Evolutionary conservation across 2,888 invertebrate genomes (phyloP).

Genomic region (Empis livida): DNA sequence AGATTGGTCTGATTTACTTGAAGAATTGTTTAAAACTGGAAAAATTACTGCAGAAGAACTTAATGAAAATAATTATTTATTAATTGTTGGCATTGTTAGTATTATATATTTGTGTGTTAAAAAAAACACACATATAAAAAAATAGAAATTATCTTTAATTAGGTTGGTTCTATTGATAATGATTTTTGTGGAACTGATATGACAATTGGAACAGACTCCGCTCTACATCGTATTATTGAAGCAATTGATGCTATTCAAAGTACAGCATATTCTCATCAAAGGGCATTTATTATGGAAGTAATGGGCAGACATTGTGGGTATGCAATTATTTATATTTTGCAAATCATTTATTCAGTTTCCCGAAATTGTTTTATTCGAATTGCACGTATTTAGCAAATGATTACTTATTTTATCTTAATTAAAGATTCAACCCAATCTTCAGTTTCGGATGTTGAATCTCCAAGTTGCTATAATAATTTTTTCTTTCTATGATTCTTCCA

Average conservation of each 20-base stretch:
- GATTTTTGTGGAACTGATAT: constrained; percentile 98
- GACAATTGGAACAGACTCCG: constrained; percentile 95
- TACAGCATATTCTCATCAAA: constrained; percentile 91
- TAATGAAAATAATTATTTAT: constrained; percentile 54
- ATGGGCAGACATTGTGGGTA: constrained; percentile 98
- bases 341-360: no score
- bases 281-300: constrained; percentile 95
- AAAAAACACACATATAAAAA: not conserved
- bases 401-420: no score
- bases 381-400: no score
- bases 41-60: constrained; percentile 60
- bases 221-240: constrained; percentile 88
- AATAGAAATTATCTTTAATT: no score
- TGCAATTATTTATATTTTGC: no score
- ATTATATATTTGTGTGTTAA: not conserved
- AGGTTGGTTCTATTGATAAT: constrained; percentile 91
- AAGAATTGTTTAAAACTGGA: constrained; percentile 59
- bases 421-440: no score
- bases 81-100: constrained; percentile 77
- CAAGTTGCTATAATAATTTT: no score
- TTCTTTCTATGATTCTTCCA: no score
- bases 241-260: constrained; percentile 91
- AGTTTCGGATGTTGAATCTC: no score
- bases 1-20: constrained; percentile 73
- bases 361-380: no score